Base-by-base conservation (phyloP, 2,113 vertebrate genomes). In the Dolichotis patagonum region DNA sequence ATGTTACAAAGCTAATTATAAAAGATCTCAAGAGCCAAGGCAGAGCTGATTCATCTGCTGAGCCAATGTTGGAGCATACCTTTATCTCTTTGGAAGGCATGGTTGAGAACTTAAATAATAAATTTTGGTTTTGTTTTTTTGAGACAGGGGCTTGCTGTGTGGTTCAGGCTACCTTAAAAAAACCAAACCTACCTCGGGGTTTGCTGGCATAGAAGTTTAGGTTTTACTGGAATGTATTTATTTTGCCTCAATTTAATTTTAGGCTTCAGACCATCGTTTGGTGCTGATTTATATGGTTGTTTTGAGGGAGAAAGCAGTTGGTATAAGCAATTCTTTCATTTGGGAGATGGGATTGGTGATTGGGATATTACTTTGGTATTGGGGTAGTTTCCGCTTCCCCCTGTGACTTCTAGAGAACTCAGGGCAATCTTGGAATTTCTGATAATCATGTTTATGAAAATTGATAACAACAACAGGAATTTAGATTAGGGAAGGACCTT, bases 1-100 rank as follows among this genome's bases (percentile, higher is more conserved):
- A 5, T 35, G 35, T 88, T 85, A 46, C 65, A 63, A 78, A 93
- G 88, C 77, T 91, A 93, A 89, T 96, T 93, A 82, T 38, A 78
- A 73, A 67, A 88, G 71, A 41, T 49, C 65, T 75, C 3, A 24
- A 92, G 83, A 69, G 85, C 82, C 69, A 16, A 41, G 83, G 62
- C n/a, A 52, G 38, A n/a, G 56, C 41, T 28, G 52, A 85, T 22
- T 91, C 77, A n/a, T 58, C 52, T 58, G 52, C 78, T 67, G 58
- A 71, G 41, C 87, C 78, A 41, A 80, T 80, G 84, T 82, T 8
- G 43, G 65, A 77, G 71, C 80, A 14, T 43, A 38, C 35, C 58
- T 58, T 11, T 28, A 73, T 80, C 19, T 24, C 71, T 52, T 46
- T 7, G 41, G 62, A 58, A 65, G 81, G 46, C 35, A 24, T 26